Evolutionary conservation across 2,797 vertebrate genomes (phyloP).

Genomic region (Capromys pilorides): DNA sequence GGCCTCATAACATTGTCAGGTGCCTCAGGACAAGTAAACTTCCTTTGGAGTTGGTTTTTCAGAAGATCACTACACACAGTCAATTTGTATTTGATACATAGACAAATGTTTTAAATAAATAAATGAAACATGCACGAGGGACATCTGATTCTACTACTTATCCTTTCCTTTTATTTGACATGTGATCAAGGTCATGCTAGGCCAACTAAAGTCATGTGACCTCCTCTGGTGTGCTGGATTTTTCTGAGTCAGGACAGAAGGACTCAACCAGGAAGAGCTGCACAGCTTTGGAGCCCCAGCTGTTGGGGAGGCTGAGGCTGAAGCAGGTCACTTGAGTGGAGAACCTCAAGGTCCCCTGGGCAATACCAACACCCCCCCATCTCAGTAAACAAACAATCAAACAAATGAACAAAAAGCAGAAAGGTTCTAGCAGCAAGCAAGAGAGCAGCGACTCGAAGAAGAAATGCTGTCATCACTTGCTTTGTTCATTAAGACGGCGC

Average conservation of each 20-base stretch:
- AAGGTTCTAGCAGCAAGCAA: background rate
- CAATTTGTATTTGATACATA: conserved; percentile 15
- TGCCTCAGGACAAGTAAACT: background rate
- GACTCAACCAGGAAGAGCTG: background rate
- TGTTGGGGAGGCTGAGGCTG: background rate
- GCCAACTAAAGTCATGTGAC: background rate
- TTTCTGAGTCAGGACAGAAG: background rate
- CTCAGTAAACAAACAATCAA: background rate
- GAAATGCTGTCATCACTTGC: background rate
- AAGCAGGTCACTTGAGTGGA: background rate
- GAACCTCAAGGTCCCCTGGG: background rate
- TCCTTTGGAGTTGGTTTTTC: background rate
- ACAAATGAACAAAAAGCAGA: background rate
- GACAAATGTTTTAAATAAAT: background rate
- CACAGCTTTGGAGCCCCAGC: background rate
- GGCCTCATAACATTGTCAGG: background rate
- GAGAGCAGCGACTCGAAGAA: background rate
- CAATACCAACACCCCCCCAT: background rate
- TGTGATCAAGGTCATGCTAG: background rate
- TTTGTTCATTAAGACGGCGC: background rate
- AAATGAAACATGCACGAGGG: background rate
- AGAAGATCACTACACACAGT: background rate
- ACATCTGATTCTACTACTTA: background rate
- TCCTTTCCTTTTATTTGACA: background rate
- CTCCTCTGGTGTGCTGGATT: background rate